Evolutionary conservation across 2,888 invertebrate genomes (phyloP).

Genomic region (Himalopsyche anomala): DNA sequence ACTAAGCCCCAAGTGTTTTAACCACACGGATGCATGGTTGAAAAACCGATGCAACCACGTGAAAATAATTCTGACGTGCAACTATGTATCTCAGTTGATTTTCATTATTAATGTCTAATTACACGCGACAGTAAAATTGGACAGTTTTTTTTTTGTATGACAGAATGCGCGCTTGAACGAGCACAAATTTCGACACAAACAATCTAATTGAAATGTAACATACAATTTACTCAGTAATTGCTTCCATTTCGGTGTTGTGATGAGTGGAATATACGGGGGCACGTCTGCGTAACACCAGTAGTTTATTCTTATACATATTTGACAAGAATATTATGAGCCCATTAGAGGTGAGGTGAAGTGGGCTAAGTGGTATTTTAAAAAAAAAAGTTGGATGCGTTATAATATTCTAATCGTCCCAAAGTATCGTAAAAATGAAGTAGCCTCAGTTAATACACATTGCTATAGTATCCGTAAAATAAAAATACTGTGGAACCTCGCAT

Average conservation of each 20-base stretch:
- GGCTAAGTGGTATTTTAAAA: too few species aligned
- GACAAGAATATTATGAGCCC: too few species aligned
- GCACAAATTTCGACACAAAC: constrained; percentile 34
- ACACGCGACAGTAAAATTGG: not conserved
- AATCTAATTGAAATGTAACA: constrained; percentile 5
- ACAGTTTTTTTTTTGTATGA: not conserved
- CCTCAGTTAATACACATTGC: too few species aligned
- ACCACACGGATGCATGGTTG: too few species aligned
- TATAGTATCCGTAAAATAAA: too few species aligned
- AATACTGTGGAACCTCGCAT: too few species aligned
- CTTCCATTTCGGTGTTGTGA: not conserved
- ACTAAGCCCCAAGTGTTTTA: too few species aligned
- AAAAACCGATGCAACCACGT: too few species aligned
- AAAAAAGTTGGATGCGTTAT: too few species aligned
- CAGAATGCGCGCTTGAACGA: not conserved
- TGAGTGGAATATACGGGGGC: not conserved
- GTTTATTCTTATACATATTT: not conserved
- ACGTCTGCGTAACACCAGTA: not conserved
- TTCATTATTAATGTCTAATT: not conserved
- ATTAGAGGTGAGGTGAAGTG: too few species aligned
- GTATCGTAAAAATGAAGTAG: too few species aligned
- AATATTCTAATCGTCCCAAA: too few species aligned
- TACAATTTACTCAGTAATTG: constrained; percentile 18
- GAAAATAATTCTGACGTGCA: not conserved
- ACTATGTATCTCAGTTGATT: not conserved